phyloP scores from a whole-genome alignment of 92 coral and sea anemone genomes.

The Paramuricea clavata region DNA sequence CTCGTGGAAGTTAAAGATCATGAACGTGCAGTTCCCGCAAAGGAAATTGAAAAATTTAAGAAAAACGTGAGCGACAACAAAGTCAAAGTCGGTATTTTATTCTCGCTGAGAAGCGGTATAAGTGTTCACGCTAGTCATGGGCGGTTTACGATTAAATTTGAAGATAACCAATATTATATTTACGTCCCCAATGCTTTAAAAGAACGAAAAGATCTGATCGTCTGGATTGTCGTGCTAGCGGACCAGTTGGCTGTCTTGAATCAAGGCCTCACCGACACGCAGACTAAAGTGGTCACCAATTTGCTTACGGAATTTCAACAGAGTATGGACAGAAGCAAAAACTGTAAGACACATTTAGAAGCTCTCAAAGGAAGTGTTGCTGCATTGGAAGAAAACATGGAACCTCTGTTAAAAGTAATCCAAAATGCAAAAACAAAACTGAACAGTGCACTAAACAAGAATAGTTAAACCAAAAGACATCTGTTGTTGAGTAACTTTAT shows the following conservation, averaged over 20 bases:
- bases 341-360: conserved; percentile 28
- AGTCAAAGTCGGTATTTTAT: conserved; percentile 67
- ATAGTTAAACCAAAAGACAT: not conserved
- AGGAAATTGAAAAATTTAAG: conserved; percentile 59
- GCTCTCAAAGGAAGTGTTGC: conserved; percentile 10
- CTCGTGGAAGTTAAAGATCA: conserved; percentile 68
- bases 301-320: conserved; percentile 46
- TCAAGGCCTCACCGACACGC: conserved; percentile 44
- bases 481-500: not conserved
- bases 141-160: conserved; percentile 51
- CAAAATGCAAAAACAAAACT: not conserved
- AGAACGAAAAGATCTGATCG: conserved; percentile 53
- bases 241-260: conserved; percentile 53
- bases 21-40: conserved; percentile 1
- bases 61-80: conserved; percentile 4
- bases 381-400: conserved; percentile 8
- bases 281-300: conserved; percentile 18
- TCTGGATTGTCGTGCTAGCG: conserved; percentile 73
- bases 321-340: conserved; percentile 30
- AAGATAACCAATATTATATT: conserved; percentile 49
- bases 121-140: conserved; percentile 36
- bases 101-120: conserved; percentile 69
- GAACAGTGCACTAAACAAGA: not conserved
- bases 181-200: conserved; percentile 70
- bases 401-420: conserved; percentile 5